These are phyloP conservation scores for Tadarida brasiliensis DNA, from an alignment of 2,797 vertebrate genomes.

Conservation along the genomic window DNA sequence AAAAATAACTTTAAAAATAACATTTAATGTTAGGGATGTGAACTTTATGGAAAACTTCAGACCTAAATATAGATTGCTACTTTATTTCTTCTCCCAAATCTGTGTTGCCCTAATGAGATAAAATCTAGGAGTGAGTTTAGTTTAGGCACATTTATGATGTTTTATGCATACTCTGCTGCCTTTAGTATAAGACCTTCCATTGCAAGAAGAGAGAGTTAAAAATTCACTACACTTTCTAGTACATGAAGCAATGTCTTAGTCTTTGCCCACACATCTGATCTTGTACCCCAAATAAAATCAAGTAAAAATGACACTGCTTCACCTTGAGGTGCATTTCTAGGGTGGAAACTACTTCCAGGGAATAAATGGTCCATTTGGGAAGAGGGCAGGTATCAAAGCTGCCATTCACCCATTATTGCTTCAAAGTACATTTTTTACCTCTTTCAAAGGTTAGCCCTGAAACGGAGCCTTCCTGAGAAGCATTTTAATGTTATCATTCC, in stretches of 20 bases:
- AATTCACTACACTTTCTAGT: not conserved
- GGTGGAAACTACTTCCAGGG: constrained; percentile 47
- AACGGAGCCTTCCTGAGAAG: not conserved
- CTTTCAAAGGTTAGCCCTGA: constrained; percentile 43
- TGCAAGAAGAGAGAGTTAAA: not conserved
- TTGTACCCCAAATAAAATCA: constrained; percentile 23
- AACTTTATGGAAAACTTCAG: not conserved
- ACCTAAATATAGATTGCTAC: not conserved
- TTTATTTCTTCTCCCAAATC: not conserved
- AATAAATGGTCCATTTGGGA: constrained; percentile 37
- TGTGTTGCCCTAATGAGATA: not conserved
- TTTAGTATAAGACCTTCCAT: not conserved
- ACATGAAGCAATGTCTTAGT: not conserved
- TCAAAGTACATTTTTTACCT: constrained; percentile 24
- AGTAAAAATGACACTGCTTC: constrained; percentile 26
- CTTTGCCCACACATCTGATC: not conserved
- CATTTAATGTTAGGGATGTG: not conserved
- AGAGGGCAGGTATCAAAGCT: constrained; percentile 31
- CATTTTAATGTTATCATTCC: not conserved
- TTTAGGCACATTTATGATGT: not conserved
- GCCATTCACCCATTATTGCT: constrained; percentile 1
- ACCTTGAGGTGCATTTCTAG: not conserved
- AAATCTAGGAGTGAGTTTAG: not conserved
- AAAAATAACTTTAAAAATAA: not conserved
- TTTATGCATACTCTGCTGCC: not conserved